Percentiles rank a stretch among this genome's conserved stretches.
Conservation (phyloP, 2,888 invertebrate species). For the Pterobdella sp. region DNA sequence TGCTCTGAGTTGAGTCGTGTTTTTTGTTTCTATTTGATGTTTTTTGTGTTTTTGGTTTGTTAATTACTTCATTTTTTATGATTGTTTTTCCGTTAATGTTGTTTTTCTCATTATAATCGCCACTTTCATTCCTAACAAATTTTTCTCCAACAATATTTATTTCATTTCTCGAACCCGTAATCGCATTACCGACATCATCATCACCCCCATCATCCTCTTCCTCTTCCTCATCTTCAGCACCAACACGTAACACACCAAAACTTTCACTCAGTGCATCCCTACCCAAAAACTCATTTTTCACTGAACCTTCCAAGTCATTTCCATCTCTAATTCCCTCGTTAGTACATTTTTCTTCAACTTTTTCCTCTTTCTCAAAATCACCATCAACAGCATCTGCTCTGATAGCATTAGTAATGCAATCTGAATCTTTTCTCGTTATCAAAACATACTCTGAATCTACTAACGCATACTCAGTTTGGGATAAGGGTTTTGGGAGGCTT, state of each 20-base stretch:
- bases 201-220: neutral
- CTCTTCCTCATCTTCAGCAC: neutral
- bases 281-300: neutral
- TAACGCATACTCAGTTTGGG: no score
- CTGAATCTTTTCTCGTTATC: no score
- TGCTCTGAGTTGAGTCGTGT: constrained; percentile 53
- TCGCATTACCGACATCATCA: neutral
- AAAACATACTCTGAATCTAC: no score
- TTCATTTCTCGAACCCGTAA: neutral
- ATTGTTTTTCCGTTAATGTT: no score
- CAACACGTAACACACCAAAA: neutral
- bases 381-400: no score
- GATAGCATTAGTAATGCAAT: no score
- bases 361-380: no score
- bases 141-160: neutral
- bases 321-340: neutral
- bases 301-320: no score
- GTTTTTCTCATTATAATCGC: neutral
- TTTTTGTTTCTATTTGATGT: neutral
- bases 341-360: no score
- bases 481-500: no score
- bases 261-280: neutral
- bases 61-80: neutral
- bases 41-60: neutral
- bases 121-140: neutral